Base-by-base conservation (phyloP, 2,888 invertebrate genomes). In the Nebria brevicollis region DNA sequence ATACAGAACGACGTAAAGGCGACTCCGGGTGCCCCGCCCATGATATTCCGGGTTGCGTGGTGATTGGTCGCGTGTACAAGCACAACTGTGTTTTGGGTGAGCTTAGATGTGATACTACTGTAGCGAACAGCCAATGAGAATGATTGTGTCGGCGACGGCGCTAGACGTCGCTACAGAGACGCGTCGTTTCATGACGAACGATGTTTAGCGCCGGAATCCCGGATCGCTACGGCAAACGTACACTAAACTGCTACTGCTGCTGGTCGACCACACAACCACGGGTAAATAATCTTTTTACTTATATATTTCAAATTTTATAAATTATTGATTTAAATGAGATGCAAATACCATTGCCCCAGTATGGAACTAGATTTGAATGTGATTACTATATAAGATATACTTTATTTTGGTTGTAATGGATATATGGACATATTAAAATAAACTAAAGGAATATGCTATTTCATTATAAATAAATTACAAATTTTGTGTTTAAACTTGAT, bases 151-250 rank as follows among this genome's bases (percentile, higher is more conserved):
- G 43, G 70, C 77, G 77, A 20, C 73, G 74, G 70, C 75, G 77
- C 34, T 8, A 42, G 70, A 65, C 77, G 72, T 54, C 25, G 34
- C 70, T 70, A 34, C 34, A 42, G 43, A 34, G 73, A 79, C 66
- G 74, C 75, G 26, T 10, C 66, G 77, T 43, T 34, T n/a, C 73
- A 68, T 42, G 64, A 66, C 65, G 73, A 43, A 77, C 84, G 84
- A 85, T 84, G 84, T 64, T 77, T 77, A 82, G 83, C 82, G 76
- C 84, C 85, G 84, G 84, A 84, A 75, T 84, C 84, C 76, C 80
- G 72, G 25, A 70, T 70, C 77, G 83, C 82, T 79, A 84, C 83
- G 81, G 83, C 80, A 81, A 68, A 83, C 82, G 77, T 77, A 82
- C 7, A 66, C 74, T 7, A 77, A 41, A 76, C 42, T 68, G 83